Evolutionary conservation across 1,140 invertebrate genomes (phyloP).

Genomic region (Periplaneta americana): DNA sequence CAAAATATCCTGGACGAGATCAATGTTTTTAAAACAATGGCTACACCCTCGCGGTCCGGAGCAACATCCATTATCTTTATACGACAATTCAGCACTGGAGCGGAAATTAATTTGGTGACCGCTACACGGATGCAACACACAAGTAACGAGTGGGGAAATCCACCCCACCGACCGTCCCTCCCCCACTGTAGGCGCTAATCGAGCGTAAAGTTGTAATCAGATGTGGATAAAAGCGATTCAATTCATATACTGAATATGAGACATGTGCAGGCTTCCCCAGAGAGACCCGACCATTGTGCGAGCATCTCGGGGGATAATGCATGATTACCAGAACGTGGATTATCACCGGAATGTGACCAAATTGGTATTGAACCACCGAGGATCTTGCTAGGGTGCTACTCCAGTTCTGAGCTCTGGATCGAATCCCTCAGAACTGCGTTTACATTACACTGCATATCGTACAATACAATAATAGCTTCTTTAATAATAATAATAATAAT

Average conservation of each 20-base stretch:
- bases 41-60: neutral
- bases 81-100: neutral
- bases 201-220: slow-evolving; percentile 17
- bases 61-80: neutral
- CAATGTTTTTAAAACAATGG: neutral
- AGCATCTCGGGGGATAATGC: neutral
- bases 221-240: slow-evolving; percentile 7
- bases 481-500: too few species aligned
- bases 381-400: too few species aligned
- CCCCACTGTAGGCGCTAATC: slow-evolving; percentile 2
- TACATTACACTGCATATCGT: too few species aligned
- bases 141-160: neutral
- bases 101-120: neutral
- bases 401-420: too few species aligned
- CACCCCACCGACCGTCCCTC: neutral
- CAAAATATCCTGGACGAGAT: too few species aligned
- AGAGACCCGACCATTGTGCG: neutral
- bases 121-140: slow-evolving; percentile 2
- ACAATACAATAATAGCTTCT: too few species aligned
- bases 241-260: neutral
- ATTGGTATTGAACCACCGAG: too few species aligned
- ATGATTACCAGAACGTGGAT: neutral
- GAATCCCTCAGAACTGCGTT: too few species aligned
- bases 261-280: neutral
- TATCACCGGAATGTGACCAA: neutral